These are phyloP conservation scores for Polydesmus complanatus DNA, from an alignment of 2,888 invertebrate genomes.

Conservation along the genomic window DNA sequence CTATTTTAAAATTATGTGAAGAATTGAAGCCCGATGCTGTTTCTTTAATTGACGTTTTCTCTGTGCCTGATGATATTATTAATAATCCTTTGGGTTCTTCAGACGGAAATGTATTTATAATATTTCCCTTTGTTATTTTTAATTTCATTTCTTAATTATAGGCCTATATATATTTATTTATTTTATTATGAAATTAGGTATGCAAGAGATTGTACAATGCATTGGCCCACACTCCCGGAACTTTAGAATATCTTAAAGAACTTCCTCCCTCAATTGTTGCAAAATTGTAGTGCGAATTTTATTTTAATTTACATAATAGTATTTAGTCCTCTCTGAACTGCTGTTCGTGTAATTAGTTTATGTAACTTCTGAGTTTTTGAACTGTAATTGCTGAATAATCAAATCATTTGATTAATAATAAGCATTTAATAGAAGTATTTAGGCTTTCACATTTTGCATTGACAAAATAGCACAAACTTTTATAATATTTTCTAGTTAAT, in stretches of 20 bases:
- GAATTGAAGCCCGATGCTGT: slow-evolving; percentile 60
- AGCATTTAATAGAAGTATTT: too few species aligned
- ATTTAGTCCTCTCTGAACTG: neutral
- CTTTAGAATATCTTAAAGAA: slow-evolving; percentile 45
- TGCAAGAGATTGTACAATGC: slow-evolving; percentile 57
- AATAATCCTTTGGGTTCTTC: slow-evolving; percentile 73
- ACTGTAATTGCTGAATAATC: too few species aligned
- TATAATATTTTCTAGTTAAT: too few species aligned
- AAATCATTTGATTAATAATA: too few species aligned
- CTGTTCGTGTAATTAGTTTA: too few species aligned
- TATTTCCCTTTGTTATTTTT: too few species aligned
- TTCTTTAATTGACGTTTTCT: slow-evolving; percentile 64
- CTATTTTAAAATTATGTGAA: slow-evolving; percentile 51
- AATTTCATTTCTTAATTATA: neutral
- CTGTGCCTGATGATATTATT: slow-evolving; percentile 77
- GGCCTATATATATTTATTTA: neutral
- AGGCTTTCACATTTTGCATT: too few species aligned
- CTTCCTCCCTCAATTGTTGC: neutral
- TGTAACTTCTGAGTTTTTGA: too few species aligned
- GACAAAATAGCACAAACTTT: too few species aligned
- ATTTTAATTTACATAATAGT: neutral
- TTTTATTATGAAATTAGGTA: slow-evolving; percentile 36
- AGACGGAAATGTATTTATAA: slow-evolving; percentile 55
- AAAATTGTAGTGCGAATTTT: neutral
- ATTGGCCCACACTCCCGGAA: slow-evolving; percentile 48